Base-by-base conservation (phyloP, 1,140 invertebrate genomes). In the Bombus confusus region DNA sequence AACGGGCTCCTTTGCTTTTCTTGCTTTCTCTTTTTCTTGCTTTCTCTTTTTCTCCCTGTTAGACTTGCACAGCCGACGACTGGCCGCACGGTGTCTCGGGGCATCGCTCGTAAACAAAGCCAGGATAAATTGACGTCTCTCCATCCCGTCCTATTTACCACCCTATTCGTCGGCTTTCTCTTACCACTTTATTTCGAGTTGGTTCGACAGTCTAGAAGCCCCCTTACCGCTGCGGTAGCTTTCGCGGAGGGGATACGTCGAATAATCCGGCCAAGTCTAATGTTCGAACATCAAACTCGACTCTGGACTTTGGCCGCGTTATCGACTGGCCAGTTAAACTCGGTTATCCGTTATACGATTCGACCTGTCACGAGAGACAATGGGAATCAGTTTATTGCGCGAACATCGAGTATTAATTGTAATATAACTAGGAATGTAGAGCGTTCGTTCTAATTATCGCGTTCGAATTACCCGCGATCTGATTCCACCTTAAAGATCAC, bases 61-160 rank as follows among this genome's bases (percentile, higher is more conserved):
- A 68, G 47, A 37, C 75, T 74, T 75, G 66, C 85, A 10, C 8
- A 83, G 74, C 77, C 69, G 80, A 39, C 72, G 39, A 47, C 34
- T 34, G 73, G 59, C 68, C 77, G 87, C 73, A 41, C 79, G 66
- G 41, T 82, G 75, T 91, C 87, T 57, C 64, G 76, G 83, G 80
- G 73, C 76, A 86, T 86, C 75, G 81, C 88, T 91, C 91, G 91
- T 92, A 92, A 92, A 92, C 91, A 92, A 92, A 91, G 92, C 89
- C 88, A 87, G 86, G 90, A 92, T 92, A 92, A 92, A 92, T 92
- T 89, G 91, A 90, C 88, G 81, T 87, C 85, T 83, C 86, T 85
- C 76, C 79, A 73, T 68, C 81, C 87, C 80, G 37, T 80, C 76
- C 69, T 72, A 86, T 86, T 89, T 90, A 76, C 84, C 71, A 68